Conservation (phyloP, 2,888 invertebrate species). For the Micropterix aruncella region DNA sequence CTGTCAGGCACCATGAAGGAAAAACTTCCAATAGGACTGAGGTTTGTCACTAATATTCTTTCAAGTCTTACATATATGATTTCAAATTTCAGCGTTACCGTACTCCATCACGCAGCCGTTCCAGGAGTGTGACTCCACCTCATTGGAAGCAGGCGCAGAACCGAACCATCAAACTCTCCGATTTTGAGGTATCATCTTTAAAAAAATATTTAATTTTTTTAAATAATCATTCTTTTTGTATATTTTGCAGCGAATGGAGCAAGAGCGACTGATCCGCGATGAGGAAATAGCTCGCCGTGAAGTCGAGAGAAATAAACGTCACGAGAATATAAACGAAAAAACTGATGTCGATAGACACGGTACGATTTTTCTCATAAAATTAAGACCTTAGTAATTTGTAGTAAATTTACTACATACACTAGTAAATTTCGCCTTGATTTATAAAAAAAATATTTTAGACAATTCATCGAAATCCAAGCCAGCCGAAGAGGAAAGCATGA, state of each 20-base stretch:
- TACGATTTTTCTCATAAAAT: no score
- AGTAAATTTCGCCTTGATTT: no score
- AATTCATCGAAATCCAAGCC: no score
- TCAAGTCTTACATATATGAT: no score
- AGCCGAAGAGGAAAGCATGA: slow-evolving; percentile 13
- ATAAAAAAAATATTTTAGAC: no score
- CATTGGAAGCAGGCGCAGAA: slow-evolving; percentile 88
- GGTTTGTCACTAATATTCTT: no score
- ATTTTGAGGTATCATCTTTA: slow-evolving; percentile 46
- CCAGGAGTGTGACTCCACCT: slow-evolving; percentile 81
- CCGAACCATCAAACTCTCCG: slow-evolving; percentile 68
- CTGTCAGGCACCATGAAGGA: no score
- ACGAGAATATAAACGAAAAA: slow-evolving; percentile 26
- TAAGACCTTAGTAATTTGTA: no score
- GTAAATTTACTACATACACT: no score
- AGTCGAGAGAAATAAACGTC: slow-evolving; percentile 36
- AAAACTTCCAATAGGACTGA: no score
- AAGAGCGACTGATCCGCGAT: slow-evolving; percentile 47
- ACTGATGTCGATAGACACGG: slow-evolving; percentile 3
- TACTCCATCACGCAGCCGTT: slow-evolving; percentile 73
- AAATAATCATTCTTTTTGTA: not conserved
- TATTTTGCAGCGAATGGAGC: slow-evolving; percentile 40
- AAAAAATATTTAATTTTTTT: not conserved
- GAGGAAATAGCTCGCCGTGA: slow-evolving; percentile 39
- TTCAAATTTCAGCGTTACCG: slow-evolving; percentile 55